Conservation (phyloP, 2,888 invertebrate genomes). For the Noctua janthina region DNA sequence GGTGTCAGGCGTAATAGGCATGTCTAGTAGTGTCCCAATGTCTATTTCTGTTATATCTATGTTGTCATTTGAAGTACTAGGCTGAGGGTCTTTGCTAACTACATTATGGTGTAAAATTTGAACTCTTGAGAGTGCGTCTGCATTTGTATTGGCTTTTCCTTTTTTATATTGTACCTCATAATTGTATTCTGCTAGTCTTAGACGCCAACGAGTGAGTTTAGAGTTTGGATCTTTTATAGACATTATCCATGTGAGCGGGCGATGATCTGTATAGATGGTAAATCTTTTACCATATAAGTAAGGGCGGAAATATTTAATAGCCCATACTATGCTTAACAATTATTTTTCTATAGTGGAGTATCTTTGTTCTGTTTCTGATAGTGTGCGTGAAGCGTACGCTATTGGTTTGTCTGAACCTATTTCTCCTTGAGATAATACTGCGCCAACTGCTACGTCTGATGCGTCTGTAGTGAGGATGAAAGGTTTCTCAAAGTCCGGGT, state of each 20-base stretch:
- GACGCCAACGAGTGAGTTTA: no score
- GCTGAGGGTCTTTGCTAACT: conserved; percentile 4
- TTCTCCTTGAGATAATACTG: conserved; percentile 67
- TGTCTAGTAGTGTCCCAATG: conserved; percentile 8
- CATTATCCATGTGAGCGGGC: no score
- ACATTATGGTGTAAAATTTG: conserved; percentile 51
- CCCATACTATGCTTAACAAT: conserved; percentile 74
- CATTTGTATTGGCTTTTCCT: conserved; percentile 66
- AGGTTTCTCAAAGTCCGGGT: conserved; percentile 72
- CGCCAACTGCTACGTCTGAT: conserved; percentile 66
- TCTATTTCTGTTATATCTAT: neutral
- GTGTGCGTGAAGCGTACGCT: conserved; percentile 64
- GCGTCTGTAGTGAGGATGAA: conserved; percentile 68
- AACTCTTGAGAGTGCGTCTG: conserved; percentile 65
- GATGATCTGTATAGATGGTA: no score
- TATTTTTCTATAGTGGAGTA: conserved; percentile 74
- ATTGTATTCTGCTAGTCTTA: no score
- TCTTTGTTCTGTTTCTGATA: conserved; percentile 62
- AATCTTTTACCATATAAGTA: conserved; percentile 71
- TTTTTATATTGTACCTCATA: conserved; percentile 58
- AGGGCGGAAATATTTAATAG: conserved; percentile 61
- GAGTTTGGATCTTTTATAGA: no score
- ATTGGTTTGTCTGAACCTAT: conserved; percentile 67
- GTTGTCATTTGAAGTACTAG: conserved; percentile 2
- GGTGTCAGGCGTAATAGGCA: neutral